Evolutionary conservation across 2,797 vertebrate species (phyloP).

Genomic region (Phataginus tetradactyla): DNA sequence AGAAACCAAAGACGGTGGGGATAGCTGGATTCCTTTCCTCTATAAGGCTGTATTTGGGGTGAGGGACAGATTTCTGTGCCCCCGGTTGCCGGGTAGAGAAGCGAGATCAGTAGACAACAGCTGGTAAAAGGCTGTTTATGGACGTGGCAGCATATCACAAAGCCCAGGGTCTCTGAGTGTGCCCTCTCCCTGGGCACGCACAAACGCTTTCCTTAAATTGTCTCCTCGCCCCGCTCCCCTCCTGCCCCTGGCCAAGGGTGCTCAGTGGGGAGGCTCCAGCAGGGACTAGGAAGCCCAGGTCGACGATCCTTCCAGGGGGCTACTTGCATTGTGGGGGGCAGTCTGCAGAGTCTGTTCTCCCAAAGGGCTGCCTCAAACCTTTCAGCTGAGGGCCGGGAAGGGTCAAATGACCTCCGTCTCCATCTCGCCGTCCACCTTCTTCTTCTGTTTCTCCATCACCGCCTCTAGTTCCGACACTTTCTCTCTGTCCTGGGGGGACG

Average conservation of each 20-base stretch:
- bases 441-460: slow-evolving; percentile 94
- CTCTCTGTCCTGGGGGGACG: slow-evolving; percentile 87
- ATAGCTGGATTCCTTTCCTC: not conserved
- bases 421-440: slow-evolving; percentile 88
- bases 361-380: not conserved
- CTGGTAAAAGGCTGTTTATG: slow-evolving; percentile 63
- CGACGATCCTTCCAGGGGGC: not conserved
- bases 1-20: not conserved
- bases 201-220: not conserved
- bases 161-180: not conserved
- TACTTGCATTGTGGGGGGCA: not conserved
- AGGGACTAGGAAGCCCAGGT: not conserved
- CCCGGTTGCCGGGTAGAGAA: not conserved
- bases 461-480: slow-evolving; percentile 90
- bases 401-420: slow-evolving; percentile 85
- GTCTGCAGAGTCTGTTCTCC: not conserved
- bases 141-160: not conserved
- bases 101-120: not conserved
- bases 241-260: not conserved
- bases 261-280: not conserved
- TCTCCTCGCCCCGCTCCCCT: not conserved
- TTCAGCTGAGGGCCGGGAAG: not conserved
- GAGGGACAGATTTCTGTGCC: not conserved
- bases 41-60: too few species aligned
- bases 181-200: not conserved